A percentile compares a stretch with the other conserved stretches of the same genome.
phyloP scores from a whole-genome alignment of 92 coral and sea anemone genomes.

The Pocillopora grandis region DNA sequence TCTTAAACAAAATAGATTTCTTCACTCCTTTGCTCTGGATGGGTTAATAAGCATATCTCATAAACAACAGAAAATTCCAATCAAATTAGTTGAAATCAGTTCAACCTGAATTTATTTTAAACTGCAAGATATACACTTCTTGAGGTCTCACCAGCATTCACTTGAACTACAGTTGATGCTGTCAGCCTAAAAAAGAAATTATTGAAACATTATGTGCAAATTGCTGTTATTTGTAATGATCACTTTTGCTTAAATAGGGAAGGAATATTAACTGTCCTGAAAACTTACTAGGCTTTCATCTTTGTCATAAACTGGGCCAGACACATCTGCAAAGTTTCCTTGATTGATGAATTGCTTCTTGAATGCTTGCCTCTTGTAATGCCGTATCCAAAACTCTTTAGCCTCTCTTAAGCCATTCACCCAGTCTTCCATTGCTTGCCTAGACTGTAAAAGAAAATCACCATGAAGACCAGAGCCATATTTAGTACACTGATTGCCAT shows the following conservation, averaged over 20 bases:
- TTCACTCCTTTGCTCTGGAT: too few species aligned
- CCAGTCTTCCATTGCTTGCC: conserved; percentile 57
- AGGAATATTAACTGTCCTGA: background rate
- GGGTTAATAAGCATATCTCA: too few species aligned
- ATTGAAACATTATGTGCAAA: background rate
- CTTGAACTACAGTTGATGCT: background rate
- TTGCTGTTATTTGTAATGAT: background rate
- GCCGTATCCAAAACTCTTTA: conserved; percentile 46
- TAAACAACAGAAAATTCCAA: too few species aligned
- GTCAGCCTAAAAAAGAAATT: conserved; percentile 5
- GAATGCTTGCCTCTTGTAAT: background rate
- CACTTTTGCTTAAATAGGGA: background rate
- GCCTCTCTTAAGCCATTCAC: conserved; percentile 57
- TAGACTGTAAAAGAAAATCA: conserved; percentile 24
- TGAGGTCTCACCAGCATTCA: conserved; percentile 3
- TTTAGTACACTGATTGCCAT: too few species aligned
- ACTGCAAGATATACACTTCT: background rate
- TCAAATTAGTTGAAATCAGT: background rate
- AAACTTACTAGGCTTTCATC: conserved; percentile 15
- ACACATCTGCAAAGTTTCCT: background rate
- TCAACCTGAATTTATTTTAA: background rate
- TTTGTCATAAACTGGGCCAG: background rate
- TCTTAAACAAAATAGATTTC: too few species aligned
- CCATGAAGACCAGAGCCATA: too few species aligned
- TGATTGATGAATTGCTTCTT: background rate